phyloP scores from a whole-genome alignment of 2,888 invertebrate species.

The Alloscopus bannaensis region DNA sequence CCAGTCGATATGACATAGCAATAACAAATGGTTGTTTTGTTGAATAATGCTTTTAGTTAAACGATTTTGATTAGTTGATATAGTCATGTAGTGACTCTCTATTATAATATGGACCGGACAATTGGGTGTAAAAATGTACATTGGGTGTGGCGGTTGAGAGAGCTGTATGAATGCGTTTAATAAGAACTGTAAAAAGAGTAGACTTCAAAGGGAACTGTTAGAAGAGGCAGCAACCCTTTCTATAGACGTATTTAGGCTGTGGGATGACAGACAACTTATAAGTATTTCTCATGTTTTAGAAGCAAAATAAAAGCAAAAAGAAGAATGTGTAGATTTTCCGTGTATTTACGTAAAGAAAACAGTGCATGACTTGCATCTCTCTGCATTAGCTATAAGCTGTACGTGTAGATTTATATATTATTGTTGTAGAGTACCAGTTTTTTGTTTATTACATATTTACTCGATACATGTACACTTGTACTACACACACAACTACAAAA shows the following conservation, averaged over 20 bases:
- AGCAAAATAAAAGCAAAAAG: slow-evolving; percentile 5
- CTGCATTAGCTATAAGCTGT: too few relatives aligned
- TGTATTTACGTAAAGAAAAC: slow-evolving; percentile 16
- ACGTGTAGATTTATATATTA: not conserved
- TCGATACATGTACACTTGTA: slow-evolving; percentile 20
- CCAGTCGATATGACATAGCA: slow-evolving; percentile 21
- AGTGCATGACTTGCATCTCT: slow-evolving; percentile 21
- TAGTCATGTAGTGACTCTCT: slow-evolving; percentile 3
- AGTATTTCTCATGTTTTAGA: slow-evolving; percentile 23
- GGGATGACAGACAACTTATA: not conserved
- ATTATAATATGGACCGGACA: slow-evolving; percentile 13
- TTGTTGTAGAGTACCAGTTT: not conserved
- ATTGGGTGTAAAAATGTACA: slow-evolving; percentile 3
- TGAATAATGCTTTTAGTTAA: not conserved
- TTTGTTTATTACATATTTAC: slow-evolving; percentile 14
- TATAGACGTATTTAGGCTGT: slow-evolving; percentile 4
- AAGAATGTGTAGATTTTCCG: slow-evolving; percentile 20
- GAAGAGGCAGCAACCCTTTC: not conserved
- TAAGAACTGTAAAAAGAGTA: not conserved
- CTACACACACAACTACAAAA: slow-evolving; percentile 40
- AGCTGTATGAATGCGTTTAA: slow-evolving; percentile 5
- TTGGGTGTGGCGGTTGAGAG: not conserved
- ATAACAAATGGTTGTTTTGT: slow-evolving; percentile 23
- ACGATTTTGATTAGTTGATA: not conserved
- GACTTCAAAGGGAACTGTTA: not conserved